Evolutionary conservation across 2,888 invertebrate genomes (phyloP), one percentile per base, ranked within the genome.

Genomic region (Campoletis raptor): DNA sequence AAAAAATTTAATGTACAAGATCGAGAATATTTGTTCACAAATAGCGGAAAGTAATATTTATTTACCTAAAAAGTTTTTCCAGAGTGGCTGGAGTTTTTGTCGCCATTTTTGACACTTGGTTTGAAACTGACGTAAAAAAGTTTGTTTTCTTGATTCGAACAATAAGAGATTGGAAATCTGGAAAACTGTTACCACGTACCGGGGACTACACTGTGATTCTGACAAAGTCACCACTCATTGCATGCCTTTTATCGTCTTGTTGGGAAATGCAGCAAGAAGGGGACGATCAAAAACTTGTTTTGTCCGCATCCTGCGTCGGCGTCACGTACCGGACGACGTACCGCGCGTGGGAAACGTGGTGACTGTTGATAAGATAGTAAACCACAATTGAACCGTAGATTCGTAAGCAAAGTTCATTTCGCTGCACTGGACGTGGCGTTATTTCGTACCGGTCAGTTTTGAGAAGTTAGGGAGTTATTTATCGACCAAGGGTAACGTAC

Each of bases 81-180:
- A 45, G n/a, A 45, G 24, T 48, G 8, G 90, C 40, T 78, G 93
- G 93, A 45, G 93, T 82, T 83, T 88, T 85, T 40, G 76, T 64
- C 24, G 89, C 90, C 92, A 91, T 92, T 76, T 54, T 85, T 48
- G 42, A 74, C 21, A 30, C 30, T 21, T 74, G 48, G 15, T 36
- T 70, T 57, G 78, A 30, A 61, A 12, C 57, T 30, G 21, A 15
- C 0, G 30, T 9, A 30, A 12, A 24, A 24, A 61, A 5, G 5
- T 57, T 24, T 9, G 24, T 24, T 57, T 30, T 54, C 12, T 24
- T 4, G 10, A n/a, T 24, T 57, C 5, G 57, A 57, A 24, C 3
- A 9, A 3, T 4, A 8, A 24, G 24, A 0, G 12, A 24, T 57
- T 24, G 12, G 45, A 15, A 48, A 15, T 48, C 15, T 48, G 48